A percentile compares a stretch with the other conserved stretches of the same genome.
Evolutionary conservation across 2,888 invertebrate genomes (phyloP).

Genomic region (Chironomus tentans): DNA sequence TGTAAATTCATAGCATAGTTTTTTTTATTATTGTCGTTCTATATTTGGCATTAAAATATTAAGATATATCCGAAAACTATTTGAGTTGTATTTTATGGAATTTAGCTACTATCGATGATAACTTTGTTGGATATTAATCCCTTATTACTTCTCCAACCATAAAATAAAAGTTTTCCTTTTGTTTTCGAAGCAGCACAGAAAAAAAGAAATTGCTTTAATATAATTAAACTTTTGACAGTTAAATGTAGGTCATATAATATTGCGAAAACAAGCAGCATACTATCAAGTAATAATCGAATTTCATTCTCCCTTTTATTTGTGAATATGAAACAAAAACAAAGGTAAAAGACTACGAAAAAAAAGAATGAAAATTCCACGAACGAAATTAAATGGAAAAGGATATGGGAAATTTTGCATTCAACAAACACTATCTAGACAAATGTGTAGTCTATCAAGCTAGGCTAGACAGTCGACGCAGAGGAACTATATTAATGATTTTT

Average conservation of each 20-base stretch:
- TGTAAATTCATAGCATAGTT: not conserved
- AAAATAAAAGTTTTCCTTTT: too few species aligned
- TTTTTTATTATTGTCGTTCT: not conserved
- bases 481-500: conserved; percentile 4
- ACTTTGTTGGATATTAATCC: too few species aligned
- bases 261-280: not conserved
- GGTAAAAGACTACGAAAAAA: not conserved
- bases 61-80: too few species aligned
- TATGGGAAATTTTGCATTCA: conserved; percentile 26
- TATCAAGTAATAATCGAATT: conserved; percentile 12
- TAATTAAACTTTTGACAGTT: conserved; percentile 9
- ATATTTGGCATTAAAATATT: not conserved
- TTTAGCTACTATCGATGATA: too few species aligned
- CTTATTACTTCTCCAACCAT: too few species aligned
- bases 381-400: conserved; percentile 5
- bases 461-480: conserved; percentile 18
- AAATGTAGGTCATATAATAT: conserved; percentile 16
- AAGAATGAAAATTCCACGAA: conserved; percentile 20
- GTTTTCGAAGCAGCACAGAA: not conserved
- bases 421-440: conserved; percentile 6
- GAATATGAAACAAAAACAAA: not conserved
- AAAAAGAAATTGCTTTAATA: not conserved
- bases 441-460: conserved; percentile 8
- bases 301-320: conserved; percentile 5
- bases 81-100: not conserved